Conservation (phyloP, 2,113 vertebrate species). For the Ptilorrhoa leucosticta region DNA sequence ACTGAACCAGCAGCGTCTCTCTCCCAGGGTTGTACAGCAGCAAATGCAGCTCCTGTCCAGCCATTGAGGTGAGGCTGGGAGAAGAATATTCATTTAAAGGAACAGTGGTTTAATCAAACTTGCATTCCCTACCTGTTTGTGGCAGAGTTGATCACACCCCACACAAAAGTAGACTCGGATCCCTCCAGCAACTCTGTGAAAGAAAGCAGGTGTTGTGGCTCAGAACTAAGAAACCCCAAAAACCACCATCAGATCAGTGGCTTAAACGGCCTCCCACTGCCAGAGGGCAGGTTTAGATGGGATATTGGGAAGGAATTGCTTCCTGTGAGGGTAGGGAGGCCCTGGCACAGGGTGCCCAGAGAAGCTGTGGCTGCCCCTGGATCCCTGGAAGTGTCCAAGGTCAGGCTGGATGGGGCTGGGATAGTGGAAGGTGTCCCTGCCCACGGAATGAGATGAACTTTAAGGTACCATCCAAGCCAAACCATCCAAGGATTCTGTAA, state of each 20-base stretch:
- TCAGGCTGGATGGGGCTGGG: fast-evolving
- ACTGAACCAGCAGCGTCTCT: not conserved
- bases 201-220: not conserved
- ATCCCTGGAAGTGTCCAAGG: not conserved
- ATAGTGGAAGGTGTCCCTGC: not conserved
- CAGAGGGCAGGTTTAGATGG: not conserved
- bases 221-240: not conserved
- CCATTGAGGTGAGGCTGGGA: fast-evolving
- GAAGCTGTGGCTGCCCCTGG: not conserved
- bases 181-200: not conserved
- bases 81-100: not conserved
- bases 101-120: not conserved
- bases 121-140: not conserved
- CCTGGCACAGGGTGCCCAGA: not conserved
- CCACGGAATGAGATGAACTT: not conserved
- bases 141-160: not conserved
- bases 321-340: fast-evolving
- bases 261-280: not conserved
- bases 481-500: not conserved
- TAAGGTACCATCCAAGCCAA: not conserved
- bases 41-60: not conserved
- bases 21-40: not conserved
- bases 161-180: not conserved
- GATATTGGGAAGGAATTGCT: not conserved
- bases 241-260: not conserved